phyloP scores from a whole-genome alignment of 2,888 invertebrate genomes.

The Ephialtes manifestator region DNA sequence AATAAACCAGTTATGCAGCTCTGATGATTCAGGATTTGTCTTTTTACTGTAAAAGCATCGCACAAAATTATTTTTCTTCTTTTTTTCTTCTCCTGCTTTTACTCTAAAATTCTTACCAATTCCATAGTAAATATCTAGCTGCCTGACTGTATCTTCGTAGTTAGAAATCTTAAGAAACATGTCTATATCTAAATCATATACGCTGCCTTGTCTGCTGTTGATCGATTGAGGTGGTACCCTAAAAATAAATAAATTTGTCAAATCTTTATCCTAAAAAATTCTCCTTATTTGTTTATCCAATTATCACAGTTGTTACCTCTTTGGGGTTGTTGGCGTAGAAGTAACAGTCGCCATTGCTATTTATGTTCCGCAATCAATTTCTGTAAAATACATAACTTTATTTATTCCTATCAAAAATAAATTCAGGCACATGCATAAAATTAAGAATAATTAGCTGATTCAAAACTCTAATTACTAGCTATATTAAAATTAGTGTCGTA shows the following conservation, averaged over 20 bases:
- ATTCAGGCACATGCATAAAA: slow-evolving; percentile 16
- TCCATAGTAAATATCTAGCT: slow-evolving; percentile 97
- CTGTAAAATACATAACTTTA: slow-evolving; percentile 4
- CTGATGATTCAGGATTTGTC: slow-evolving; percentile 96
- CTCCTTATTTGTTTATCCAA: neutral
- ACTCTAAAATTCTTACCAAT: slow-evolving; percentile 89
- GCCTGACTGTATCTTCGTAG: slow-evolving; percentile 96
- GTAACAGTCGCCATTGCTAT: slow-evolving; percentile 15
- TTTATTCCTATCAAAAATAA: neutral
- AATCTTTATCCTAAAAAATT: neutral
- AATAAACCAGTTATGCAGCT: slow-evolving; percentile 97
- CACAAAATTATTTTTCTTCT: slow-evolving; percentile 4
- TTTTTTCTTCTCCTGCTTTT: neutral
- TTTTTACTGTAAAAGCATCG: slow-evolving; percentile 89
- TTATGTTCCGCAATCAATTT: slow-evolving; percentile 2
- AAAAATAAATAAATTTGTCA: neutral
- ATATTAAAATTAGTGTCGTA: neutral
- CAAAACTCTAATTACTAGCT: neutral
- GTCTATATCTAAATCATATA: slow-evolving; percentile 93
- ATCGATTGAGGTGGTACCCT: slow-evolving; percentile 58
- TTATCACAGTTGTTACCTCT: slow-evolving; percentile 17
- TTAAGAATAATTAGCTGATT: neutral
- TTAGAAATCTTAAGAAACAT: slow-evolving; percentile 93
- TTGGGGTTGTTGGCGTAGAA: slow-evolving; percentile 36
- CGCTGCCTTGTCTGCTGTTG: slow-evolving; percentile 88